These are phyloP conservation scores for Ectobius pallidus DNA, from an alignment of 2,888 invertebrate species.

Conservation along the genomic window DNA sequence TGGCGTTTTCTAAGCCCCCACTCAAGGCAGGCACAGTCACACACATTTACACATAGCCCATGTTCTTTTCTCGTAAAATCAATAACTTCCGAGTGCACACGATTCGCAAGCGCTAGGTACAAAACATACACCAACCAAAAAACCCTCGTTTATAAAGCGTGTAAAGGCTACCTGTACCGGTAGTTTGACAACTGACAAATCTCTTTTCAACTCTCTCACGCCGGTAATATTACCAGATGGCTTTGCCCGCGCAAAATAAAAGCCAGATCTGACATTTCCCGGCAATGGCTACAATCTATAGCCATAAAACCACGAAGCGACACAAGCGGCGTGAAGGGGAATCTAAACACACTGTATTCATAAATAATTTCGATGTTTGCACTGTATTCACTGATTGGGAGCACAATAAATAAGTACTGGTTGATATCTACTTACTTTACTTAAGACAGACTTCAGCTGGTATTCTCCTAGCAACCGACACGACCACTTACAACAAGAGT, in stretches of 20 bases:
- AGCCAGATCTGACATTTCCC: conserved; percentile 35
- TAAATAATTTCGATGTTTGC: neutral
- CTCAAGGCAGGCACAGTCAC: neutral
- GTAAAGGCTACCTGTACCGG: too few relatives aligned
- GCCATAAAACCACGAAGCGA: neutral
- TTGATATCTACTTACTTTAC: conserved; percentile 9
- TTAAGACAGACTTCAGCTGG: conserved; percentile 6
- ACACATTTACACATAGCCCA: conserved; percentile 30
- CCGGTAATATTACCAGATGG: neutral
- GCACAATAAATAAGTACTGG: neutral
- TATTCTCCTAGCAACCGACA: conserved; percentile 9
- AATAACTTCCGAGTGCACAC: conserved; percentile 34
- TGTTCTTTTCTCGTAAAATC: conserved; percentile 40
- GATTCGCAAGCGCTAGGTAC: neutral
- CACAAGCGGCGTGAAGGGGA: conserved; percentile 17
- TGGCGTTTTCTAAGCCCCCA: neutral
- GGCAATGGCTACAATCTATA: conserved; percentile 29
- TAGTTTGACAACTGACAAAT: neutral
- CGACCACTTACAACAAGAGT: conserved; percentile 19
- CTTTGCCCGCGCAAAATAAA: neutral
- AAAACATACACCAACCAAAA: conserved; percentile 6
- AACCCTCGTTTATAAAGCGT: neutral
- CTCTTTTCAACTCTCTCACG: neutral
- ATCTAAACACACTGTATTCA: neutral
- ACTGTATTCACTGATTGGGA: neutral